These are phyloP conservation scores for Artibeus lituratus DNA, from an alignment of 2,797 vertebrate species.

Conservation along the genomic window DNA sequence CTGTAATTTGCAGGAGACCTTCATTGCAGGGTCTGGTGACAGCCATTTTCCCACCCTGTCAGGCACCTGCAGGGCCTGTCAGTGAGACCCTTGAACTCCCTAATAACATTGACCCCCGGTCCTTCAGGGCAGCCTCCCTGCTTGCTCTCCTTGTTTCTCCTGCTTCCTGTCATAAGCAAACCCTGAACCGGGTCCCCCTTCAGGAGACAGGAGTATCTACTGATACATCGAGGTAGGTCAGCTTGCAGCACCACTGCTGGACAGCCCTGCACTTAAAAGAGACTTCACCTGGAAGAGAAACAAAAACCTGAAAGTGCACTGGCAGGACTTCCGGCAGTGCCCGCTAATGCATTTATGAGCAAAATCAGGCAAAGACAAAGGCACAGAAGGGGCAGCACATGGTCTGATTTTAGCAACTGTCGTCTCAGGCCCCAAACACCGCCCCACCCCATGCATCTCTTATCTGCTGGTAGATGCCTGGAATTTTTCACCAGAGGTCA, in stretches of 20 bases:
- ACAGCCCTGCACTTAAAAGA: neutral
- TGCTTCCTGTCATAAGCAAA: neutral
- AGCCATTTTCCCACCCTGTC: neutral
- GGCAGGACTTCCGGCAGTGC: accelerated
- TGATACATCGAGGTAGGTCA: neutral
- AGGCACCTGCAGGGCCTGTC: neutral
- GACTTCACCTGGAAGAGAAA: neutral
- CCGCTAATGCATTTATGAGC: neutral
- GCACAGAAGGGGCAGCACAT: accelerated
- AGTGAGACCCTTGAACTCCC: neutral
- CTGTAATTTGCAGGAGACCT: neutral
- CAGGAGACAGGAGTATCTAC: neutral
- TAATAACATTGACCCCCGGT: no score
- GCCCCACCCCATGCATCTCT: no score
- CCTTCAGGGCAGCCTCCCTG: neutral
- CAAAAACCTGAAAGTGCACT: neutral
- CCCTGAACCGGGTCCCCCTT: neutral
- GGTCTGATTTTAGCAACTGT: neutral
- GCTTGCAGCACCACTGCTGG: neutral
- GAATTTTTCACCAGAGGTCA: neutral
- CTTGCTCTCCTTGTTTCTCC: neutral
- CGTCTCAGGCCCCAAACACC: no score
- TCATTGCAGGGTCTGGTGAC: neutral
- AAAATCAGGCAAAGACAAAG: neutral
- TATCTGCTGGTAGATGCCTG: neutral